Evolutionary conservation across 2,797 vertebrate genomes (phyloP), one percentile per base, ranked within the genome.

Genomic region (Alfaro cultratus): DNA sequence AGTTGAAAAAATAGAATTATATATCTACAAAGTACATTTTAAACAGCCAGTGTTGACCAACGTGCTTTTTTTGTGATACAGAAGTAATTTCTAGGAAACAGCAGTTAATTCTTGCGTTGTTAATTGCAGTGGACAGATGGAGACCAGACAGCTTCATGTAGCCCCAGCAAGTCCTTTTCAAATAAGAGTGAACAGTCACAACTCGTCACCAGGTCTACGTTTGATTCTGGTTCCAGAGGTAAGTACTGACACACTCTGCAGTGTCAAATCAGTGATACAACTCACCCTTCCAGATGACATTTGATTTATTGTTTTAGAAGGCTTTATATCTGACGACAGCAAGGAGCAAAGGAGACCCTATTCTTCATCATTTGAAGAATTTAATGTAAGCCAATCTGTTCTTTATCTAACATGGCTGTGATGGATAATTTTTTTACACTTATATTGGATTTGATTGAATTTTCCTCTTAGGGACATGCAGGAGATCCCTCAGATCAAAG

Each of bases 221-320:
- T 91, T 47, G 90, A 88, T 85, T 80, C 87, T 75, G 76, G 76
- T 74, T 88, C 85, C 75, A 94, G 91, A 96, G 96, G 96, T 97
- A 85, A 82, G 12, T 46, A 26, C 18, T 62, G 15, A 4, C 21
- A 45, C 55, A 1, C 36, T n/a, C 29, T 39, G 12, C 18, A 2
- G 23, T 70, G 7, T 16, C 1, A 72, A 51, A 72, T 8, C 2
- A 29, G 47, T 60, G 5, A 16, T 64, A 16, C 39, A 16, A 73
- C 5, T 13, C 3, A 70, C 70, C 72, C 3, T 78, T 75, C 18
- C 0, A 55, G 1, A 45, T 84, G 15, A 78, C 75, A 23, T 80
- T 75, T 62, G 13, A 29, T 82, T 78, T 55, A 23, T 77, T 43
- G 0, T 0, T 0, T 87, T 82, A 97, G 96, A 91, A 89, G 70